Base-by-base conservation (phyloP, 1,140 invertebrate genomes). In the Polypedilum pembai region DNA sequence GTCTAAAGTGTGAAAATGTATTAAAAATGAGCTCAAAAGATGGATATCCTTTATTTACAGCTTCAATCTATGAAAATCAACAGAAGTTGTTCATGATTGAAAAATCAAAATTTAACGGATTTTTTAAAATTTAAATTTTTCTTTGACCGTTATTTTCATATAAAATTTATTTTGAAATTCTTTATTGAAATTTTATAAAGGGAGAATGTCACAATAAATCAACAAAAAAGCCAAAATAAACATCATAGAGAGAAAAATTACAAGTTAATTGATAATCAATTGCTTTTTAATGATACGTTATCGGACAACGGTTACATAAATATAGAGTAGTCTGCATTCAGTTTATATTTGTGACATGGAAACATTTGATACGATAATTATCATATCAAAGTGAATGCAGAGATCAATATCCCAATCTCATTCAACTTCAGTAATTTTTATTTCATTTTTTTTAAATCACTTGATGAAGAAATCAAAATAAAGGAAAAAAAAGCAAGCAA, bases 361-460 rank as follows among this genome's bases (percentile, higher is more conserved):
- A 33, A 5, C 8, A 56, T 56, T 56, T 56, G 45, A 56, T 56
- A 56, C n/a, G 12, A 56, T 56, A 56, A 56, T 56, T 56, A 56
- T n/a, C 45, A 56, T 56, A 56, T 56, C 45, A 56, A 56, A 56
- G 45, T 15, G 15, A 56, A 56, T 12, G 1, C 15, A 56, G 12
- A 56, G 41, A 45, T n/a, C 45, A 56, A n/a, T 56, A 56, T 56
- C 45, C 12, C 24, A 15, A 45, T 45, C 41, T 12, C 8, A 12
- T 12, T 45, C 41, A 45, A 45, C 15, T 45, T 45, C 41, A 45
- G 15, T 33, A 33, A 33, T 33, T 45, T 45, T 45, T 56, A 56
- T 56, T 56, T 56, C n/a, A 56, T 56, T 56, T 56, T n/a, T n/a
- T n/a, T n/a, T 56, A n/a, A 56, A 56, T 56, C 45, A n/a, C 45